These are phyloP conservation scores for Cydia amplana DNA, from an alignment of 1,140 invertebrate genomes.

Conservation along the genomic window DNA sequence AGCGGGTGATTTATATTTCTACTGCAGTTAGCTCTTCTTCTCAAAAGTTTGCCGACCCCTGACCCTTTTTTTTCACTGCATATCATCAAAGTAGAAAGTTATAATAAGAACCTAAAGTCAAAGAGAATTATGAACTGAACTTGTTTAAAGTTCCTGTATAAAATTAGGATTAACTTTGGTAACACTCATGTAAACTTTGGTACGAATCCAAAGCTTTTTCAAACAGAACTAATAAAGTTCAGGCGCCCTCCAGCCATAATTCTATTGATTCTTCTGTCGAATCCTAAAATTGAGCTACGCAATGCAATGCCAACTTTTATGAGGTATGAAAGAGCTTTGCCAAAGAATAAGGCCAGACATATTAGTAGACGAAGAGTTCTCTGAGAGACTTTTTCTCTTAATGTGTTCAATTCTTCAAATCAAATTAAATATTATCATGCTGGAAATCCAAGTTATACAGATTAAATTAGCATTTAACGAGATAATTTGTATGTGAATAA, in stretches of 20 bases:
- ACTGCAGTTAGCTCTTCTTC: too few species aligned
- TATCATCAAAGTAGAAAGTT: not conserved
- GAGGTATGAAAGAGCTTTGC: conserved; percentile 23
- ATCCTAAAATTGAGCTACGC: conserved; percentile 29
- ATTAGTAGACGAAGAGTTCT: not conserved
- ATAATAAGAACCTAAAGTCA: not conserved
- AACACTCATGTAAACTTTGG: not conserved
- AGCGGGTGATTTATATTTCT: too few species aligned
- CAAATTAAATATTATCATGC: not conserved
- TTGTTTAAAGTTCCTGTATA: not conserved
- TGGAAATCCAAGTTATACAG: not conserved
- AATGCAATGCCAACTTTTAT: conserved; percentile 31
- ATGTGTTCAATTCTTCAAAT: not conserved
- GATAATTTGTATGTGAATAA: not conserved
- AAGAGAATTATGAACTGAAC: not conserved
- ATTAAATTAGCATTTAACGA: not conserved
- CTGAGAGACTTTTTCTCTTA: not conserved
- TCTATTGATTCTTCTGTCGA: conserved; percentile 21
- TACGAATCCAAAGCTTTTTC: not conserved
- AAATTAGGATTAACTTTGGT: not conserved
- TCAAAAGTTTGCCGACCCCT: too few species aligned
- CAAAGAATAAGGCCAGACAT: conserved; percentile 3
- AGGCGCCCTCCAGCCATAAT: conserved; percentile 2
- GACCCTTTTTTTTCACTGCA: not conserved
- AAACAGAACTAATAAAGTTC: not conserved